phyloP scores from a whole-genome alignment of 2,888 invertebrate species.

The Cylindroiulus punctatus region DNA sequence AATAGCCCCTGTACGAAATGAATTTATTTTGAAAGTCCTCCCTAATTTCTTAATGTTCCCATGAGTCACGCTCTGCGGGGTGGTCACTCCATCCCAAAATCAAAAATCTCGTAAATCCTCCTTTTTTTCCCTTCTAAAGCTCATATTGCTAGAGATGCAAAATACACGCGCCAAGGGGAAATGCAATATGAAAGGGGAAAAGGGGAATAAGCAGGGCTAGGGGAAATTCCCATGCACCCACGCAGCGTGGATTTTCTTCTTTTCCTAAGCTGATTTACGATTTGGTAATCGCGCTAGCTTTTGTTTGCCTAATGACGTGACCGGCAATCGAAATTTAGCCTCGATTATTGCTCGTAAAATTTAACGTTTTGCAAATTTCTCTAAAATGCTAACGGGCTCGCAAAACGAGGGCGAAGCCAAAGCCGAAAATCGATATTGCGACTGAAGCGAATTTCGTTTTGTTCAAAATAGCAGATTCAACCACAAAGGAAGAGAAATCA shows the following conservation, averaged over 20 bases:
- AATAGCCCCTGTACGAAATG: background rate
- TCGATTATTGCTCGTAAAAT: slow-evolving; percentile 47
- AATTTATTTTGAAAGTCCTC: background rate
- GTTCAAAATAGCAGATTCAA: background rate
- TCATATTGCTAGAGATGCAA: background rate
- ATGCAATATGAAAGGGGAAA: background rate
- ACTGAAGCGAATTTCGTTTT: background rate
- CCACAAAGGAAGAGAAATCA: background rate
- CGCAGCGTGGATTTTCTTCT: background rate
- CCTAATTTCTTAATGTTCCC: background rate
- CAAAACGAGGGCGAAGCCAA: background rate
- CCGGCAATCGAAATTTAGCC: slow-evolving; percentile 43
- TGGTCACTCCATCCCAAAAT: background rate
- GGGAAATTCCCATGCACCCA: background rate
- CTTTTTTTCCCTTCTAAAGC: background rate
- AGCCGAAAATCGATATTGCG: background rate
- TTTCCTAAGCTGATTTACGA: slow-evolving; percentile 44
- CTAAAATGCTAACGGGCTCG: slow-evolving; percentile 1
- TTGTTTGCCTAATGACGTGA: slow-evolving; percentile 44
- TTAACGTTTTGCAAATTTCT: slow-evolving; percentile 28
- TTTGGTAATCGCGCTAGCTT: slow-evolving; percentile 24
- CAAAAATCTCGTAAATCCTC: slow-evolving; percentile 14
- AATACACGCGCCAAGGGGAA: background rate
- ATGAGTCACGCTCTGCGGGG: slow-evolving; percentile 9
- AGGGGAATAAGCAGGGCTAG: no score